phyloP scores from a whole-genome alignment of 1,140 invertebrate species.

The Euglossa dilemma region DNA sequence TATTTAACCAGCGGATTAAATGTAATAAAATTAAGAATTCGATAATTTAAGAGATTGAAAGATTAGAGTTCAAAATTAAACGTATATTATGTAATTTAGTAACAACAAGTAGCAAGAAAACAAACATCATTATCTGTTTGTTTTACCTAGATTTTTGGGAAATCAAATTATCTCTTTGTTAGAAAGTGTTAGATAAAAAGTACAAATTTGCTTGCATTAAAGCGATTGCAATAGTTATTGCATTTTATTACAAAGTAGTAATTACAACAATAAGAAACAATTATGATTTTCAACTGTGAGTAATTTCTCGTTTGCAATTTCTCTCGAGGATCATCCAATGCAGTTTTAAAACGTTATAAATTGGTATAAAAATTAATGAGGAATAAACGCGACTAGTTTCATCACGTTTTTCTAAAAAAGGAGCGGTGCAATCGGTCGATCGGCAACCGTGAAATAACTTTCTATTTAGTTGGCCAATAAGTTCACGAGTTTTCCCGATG shows the following conservation, averaged over 20 bases:
- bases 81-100: background rate
- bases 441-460: constrained; percentile 29
- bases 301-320: background rate
- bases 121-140: background rate
- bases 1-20: background rate
- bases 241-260: no score
- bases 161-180: background rate
- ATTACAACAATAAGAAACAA: no score
- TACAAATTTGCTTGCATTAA: background rate
- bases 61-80: background rate
- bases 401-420: background rate
- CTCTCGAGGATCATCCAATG: background rate
- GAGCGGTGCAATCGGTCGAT: background rate
- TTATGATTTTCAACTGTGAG: background rate
- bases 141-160: background rate
- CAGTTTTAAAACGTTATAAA: background rate
- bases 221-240: no score
- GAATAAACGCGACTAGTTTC: background rate
- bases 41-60: background rate
- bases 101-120: background rate
- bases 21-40: background rate
- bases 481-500: background rate
- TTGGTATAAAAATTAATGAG: background rate
- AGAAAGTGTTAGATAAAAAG: background rate
- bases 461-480: constrained; percentile 24